Conservation (phyloP, 2,797 vertebrate species). For the Chiroxiphia lanceolata region DNA sequence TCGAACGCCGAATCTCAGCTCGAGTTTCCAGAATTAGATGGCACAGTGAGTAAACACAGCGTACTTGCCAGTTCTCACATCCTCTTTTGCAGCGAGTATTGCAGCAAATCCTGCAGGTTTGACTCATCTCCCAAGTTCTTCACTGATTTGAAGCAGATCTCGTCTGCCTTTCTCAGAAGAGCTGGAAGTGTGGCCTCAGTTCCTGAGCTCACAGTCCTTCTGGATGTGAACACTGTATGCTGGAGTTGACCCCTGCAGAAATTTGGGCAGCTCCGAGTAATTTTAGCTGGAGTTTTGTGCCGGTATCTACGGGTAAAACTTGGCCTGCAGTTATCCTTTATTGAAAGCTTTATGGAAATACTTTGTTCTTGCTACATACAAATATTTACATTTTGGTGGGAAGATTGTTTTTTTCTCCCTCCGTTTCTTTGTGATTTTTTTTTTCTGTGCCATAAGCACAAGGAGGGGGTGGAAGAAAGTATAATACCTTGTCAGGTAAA, state of each 20-base stretch:
- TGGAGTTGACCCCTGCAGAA: background rate
- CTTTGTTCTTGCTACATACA: background rate
- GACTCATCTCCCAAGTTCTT: conserved; percentile 43
- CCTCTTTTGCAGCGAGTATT: conserved; percentile 64
- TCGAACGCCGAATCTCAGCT: conserved; percentile 33
- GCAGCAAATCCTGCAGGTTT: conserved; percentile 65
- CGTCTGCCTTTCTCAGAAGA: background rate
- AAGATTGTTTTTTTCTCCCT: background rate
- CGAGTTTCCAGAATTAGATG: conserved; percentile 40
- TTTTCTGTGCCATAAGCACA: background rate
- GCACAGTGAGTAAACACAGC: conserved; percentile 50
- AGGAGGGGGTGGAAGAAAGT: background rate
- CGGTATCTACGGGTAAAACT: background rate
- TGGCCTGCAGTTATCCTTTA: conserved; percentile 8
- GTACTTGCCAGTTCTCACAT: conserved; percentile 66
- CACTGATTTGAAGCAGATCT: conserved; percentile 17
- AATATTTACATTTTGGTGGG: conserved; percentile 37
- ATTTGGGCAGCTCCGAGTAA: background rate
- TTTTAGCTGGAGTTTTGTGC: background rate
- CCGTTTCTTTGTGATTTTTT: background rate
- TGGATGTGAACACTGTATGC: accelerated
- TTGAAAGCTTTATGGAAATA: conserved; percentile 35
- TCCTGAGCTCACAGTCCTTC: background rate
- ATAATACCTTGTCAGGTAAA: background rate
- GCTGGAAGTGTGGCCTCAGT: background rate